Evolutionary conservation across 92 coral and sea anemone species (phyloP), one percentile per base, ranked within the genome.

Genomic region (Porites rus): DNA sequence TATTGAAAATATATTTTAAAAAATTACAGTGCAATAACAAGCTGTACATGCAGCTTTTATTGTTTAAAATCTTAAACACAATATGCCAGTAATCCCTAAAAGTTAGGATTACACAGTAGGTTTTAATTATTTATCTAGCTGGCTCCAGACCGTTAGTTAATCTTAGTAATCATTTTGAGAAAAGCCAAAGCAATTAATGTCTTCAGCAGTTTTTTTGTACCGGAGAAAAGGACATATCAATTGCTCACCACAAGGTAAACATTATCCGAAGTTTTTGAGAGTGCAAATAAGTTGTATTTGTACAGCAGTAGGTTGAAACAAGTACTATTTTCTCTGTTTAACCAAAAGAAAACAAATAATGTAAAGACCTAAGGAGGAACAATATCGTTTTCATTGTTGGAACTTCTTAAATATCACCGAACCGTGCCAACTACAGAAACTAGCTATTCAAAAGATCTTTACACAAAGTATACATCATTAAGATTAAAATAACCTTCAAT

Each of bases 61-160:
- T n/a, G 66, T 62, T 62, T 6, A 62, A 18, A 62, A 67, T 21
- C 4, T 0, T 10, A 24, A 24, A 21, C 10, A 22, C 31, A 67
- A 11, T 25, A 67, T 22, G 13, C 11, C 10, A 67, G 72, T 9
- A 67, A n/a, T 19, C 21, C 53, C 51, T 17, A 6, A 24, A 22
- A 21, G 51, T 46, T 25, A 5, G 59, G 60, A 62, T 78, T 64
- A 64, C 18, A 20, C 7, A 67, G 61, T 24, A 17, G 19, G 10
- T 78, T 17, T 78, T 56, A 78, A 76, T 63, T 78, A 78, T 78
- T 78, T 78, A 78, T 46, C 56, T 78, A 69, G 59, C 54, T 64
- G 83, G 59, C 13, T 46, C 52, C 12, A 64, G 83, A 62, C 83
- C 83, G 83, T 78, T 78, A 46, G 82, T 53, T 20, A 52, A 54